Conservation (phyloP, 2,888 invertebrate genomes). For the Leptogaster cylindrica region DNA sequence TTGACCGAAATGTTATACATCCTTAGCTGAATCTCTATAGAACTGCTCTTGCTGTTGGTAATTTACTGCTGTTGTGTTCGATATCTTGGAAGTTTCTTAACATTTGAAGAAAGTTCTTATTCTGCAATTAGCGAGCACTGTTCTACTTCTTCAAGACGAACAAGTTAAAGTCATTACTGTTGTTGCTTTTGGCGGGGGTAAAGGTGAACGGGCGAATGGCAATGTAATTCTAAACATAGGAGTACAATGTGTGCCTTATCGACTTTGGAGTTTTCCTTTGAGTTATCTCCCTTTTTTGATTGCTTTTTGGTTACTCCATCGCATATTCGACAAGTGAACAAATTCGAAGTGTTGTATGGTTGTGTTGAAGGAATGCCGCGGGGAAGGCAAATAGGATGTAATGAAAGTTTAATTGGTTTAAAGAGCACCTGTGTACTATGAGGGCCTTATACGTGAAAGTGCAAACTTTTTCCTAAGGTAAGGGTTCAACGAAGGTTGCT, state of each 20-base stretch:
- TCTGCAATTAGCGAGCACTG: conserved; percentile 38
- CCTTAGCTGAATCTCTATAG: conserved; percentile 10
- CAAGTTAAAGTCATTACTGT: conserved; percentile 38
- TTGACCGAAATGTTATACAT: not conserved
- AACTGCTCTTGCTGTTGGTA: not conserved
- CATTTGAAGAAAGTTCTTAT: conserved; percentile 37
- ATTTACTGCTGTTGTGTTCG: conserved; percentile 9
- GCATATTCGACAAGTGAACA: not conserved
- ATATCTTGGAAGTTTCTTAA: conserved; percentile 26
- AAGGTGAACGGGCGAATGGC: not conserved
- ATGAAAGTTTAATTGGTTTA: conserved; percentile 50
- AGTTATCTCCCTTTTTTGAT: conserved; percentile 19
- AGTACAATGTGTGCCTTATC: conserved; percentile 37
- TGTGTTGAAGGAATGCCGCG: conserved; percentile 41
- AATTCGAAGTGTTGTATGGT: conserved; percentile 12
- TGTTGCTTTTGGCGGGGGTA: not conserved
- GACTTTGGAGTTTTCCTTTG: conserved; percentile 29
- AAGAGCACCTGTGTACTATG: too few species aligned
- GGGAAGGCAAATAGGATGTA: conserved; percentile 48
- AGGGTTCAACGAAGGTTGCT: too few species aligned
- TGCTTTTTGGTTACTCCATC: conserved; percentile 5
- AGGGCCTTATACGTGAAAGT: not conserved
- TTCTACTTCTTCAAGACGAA: conserved; percentile 35
- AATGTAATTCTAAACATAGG: conserved; percentile 10
- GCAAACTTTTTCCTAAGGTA: not conserved